A percentile compares a stretch with the other conserved stretches of the same genome.
These are phyloP conservation scores for Sibirionetta formosa DNA, from an alignment of 2,797 vertebrate species.

Conservation along the genomic window DNA sequence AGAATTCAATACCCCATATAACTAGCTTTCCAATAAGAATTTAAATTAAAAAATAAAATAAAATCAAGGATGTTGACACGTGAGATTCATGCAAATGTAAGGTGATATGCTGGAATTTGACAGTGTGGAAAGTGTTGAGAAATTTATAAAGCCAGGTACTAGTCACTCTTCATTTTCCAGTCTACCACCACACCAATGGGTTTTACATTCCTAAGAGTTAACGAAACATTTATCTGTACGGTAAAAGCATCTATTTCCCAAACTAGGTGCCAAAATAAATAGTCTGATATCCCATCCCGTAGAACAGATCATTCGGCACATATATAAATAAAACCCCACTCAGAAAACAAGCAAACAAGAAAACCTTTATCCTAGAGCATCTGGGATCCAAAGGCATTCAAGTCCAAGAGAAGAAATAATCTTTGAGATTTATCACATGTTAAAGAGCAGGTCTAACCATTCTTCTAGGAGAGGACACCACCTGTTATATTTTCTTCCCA, in stretches of 20 bases:
- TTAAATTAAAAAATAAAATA: neutral
- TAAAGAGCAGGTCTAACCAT: neutral
- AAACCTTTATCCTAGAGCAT: neutral
- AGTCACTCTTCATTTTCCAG: neutral
- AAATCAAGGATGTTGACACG: neutral
- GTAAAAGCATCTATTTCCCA: neutral
- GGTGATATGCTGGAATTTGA: neutral
- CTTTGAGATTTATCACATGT: neutral
- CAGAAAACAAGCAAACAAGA: slow-evolving; percentile 5
- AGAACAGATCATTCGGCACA: neutral
- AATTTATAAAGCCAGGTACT: neutral
- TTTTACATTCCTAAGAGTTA: neutral
- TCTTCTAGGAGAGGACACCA: neutral
- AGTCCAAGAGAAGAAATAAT: neutral
- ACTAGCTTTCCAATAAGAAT: neutral
- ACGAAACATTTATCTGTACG: neutral
- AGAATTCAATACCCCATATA: neutral
- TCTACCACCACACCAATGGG: accelerated
- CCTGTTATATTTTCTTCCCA: neutral
- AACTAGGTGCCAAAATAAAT: neutral
- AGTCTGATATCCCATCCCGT: neutral
- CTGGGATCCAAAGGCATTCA: neutral
- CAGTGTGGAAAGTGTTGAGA: neutral
- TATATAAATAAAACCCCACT: neutral
- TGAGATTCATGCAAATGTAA: neutral